Conservation (phyloP, 2,113 vertebrate genomes). For the Lagenorhynchus albirostris region DNA sequence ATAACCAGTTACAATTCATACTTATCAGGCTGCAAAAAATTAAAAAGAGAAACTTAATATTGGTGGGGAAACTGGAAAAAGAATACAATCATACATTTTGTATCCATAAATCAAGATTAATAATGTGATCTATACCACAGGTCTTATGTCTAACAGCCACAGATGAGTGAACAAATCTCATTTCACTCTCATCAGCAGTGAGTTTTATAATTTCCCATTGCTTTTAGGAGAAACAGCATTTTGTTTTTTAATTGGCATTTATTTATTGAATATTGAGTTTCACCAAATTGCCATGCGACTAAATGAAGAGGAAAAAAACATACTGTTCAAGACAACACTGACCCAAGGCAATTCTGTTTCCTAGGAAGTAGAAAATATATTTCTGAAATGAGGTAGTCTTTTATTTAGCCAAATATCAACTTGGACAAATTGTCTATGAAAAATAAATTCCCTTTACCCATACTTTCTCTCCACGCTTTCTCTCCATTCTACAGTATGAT, state of each 20-base stretch:
- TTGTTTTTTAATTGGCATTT: background rate
- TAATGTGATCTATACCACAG: background rate
- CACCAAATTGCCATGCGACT: background rate
- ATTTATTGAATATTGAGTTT: background rate
- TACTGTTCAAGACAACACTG: background rate
- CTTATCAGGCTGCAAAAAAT: background rate
- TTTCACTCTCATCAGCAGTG: background rate
- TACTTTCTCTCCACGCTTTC: background rate
- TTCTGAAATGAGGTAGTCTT: background rate
- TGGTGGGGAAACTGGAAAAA: background rate
- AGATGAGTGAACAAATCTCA: background rate
- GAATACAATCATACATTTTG: background rate
- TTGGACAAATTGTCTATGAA: background rate
- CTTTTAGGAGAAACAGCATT: background rate
- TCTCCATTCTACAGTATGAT: background rate
- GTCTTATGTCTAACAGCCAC: background rate
- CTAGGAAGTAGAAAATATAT: background rate
- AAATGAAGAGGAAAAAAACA: background rate
- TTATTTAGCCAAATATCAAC: background rate
- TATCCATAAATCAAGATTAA: background rate
- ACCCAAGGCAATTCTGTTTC: background rate
- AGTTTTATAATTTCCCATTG: background rate
- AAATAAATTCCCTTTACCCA: background rate
- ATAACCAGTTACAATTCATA: background rate
- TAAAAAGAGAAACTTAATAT: background rate